Evolutionary conservation across 2,797 vertebrate genomes (phyloP).

Genomic region (Rhinophrynus dorsalis): DNA sequence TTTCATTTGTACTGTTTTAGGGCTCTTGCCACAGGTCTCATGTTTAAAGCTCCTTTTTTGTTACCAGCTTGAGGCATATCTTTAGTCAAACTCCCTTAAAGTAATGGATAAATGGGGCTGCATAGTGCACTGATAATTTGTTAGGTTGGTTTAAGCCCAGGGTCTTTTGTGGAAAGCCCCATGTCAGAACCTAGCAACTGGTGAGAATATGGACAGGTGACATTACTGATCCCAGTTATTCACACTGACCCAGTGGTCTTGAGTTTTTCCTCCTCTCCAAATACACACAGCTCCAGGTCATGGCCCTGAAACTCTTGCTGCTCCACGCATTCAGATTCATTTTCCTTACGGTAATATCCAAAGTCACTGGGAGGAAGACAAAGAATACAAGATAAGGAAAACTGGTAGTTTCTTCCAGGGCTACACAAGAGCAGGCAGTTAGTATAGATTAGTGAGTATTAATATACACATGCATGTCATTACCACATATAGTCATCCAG

Average conservation of each 20-base stretch:
- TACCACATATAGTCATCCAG: conserved; percentile 93
- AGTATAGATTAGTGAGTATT: neutral
- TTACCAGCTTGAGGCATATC: too few species aligned
- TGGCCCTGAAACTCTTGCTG: conserved; percentile 85
- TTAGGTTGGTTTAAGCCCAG: too few species aligned
- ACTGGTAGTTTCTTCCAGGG: neutral
- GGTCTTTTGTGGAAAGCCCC: too few species aligned
- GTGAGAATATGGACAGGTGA: too few species aligned
- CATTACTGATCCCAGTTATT: too few species aligned
- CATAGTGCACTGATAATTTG: too few species aligned
- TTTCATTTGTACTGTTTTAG: too few species aligned
- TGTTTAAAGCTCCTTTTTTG: too few species aligned
- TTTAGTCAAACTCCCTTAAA: too few species aligned
- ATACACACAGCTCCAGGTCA: conserved; percentile 86
- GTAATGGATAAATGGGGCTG: too few species aligned
- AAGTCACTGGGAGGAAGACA: conserved; percentile 77
- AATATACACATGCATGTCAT: neutral
- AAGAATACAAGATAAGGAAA: neutral
- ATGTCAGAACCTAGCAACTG: too few species aligned
- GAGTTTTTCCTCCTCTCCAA: conserved; percentile 83
- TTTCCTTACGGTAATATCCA: conserved; percentile 89
- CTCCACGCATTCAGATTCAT: conserved; percentile 83
- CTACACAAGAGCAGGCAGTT: neutral
- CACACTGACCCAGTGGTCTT: conserved; percentile 79
- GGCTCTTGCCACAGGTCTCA: too few species aligned